Conservation (phyloP, 2,797 vertebrate species). For the Xenentodon cancila region DNA sequence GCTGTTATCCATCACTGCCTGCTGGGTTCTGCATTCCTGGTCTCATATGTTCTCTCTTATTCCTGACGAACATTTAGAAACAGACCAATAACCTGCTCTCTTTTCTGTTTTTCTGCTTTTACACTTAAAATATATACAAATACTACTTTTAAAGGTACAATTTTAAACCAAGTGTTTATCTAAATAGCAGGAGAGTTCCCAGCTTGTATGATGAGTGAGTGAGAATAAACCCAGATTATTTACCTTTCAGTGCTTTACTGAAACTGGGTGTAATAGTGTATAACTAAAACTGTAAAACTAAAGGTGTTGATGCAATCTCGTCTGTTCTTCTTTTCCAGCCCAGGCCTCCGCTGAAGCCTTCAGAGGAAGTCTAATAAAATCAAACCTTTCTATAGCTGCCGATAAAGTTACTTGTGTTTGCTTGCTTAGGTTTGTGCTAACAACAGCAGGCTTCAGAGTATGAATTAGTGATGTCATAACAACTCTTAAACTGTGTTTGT, state of each 20-base stretch:
- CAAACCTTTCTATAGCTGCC: background rate
- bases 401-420: background rate
- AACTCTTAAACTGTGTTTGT: slow-evolving; percentile 4
- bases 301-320: background rate
- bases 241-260: no score
- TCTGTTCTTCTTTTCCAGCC: slow-evolving; percentile 32
- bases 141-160: no score
- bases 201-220: no score
- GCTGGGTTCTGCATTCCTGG: background rate
- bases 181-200: background rate
- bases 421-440: no score
- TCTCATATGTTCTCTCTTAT: background rate
- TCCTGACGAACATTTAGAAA: background rate
- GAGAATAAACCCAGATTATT: no score
- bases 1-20: no score
- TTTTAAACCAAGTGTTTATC: background rate
- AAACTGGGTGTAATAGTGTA: no score
- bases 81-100: no score
- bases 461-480: background rate
- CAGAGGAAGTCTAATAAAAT: slow-evolving; percentile 42
- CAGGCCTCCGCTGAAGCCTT: slow-evolving; percentile 47
- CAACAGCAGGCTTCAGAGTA: no score
- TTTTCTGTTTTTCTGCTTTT: background rate
- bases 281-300: no score
- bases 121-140: background rate